Evolutionary conservation across 2,113 vertebrate genomes (phyloP).

Genomic region (Petrocephalus zakoni): DNA sequence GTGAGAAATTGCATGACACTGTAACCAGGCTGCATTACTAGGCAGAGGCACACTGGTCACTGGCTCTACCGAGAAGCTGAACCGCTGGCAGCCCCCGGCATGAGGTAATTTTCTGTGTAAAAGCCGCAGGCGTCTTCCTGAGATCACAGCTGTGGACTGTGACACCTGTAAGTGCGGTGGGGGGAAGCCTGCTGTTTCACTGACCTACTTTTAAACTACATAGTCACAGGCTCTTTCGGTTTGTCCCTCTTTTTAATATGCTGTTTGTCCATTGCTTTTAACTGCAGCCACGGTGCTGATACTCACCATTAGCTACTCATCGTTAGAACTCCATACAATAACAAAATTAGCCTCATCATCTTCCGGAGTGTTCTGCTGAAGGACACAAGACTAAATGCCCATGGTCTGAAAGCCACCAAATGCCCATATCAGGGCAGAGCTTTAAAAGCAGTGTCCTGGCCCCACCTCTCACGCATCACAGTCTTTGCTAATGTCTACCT

Average conservation of each 20-base stretch:
- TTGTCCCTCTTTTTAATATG: not conserved
- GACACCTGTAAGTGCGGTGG: constrained; percentile 41
- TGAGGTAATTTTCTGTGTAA: constrained; percentile 43
- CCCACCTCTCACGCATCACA: not conserved
- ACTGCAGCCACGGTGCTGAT: not conserved
- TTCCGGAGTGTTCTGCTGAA: not conserved
- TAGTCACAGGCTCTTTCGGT: not conserved
- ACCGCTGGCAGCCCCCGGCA: not conserved
- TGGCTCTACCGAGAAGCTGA: not conserved
- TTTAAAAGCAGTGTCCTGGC: not conserved
- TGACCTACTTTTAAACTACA: constrained; percentile 41
- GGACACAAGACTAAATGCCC: not conserved
- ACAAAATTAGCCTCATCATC: not conserved
- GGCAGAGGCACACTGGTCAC: not conserved
- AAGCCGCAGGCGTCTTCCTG: constrained; percentile 38
- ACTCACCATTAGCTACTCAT: not conserved
- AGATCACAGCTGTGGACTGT: constrained; percentile 45
- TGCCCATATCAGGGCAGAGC: not conserved
- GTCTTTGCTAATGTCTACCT: not conserved
- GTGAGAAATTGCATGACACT: not conserved
- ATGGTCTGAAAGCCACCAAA: too few species aligned
- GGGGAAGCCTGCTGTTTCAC: constrained; percentile 39
- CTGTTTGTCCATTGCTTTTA: not conserved
- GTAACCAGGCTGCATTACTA: not conserved
- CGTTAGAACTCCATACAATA: not conserved